Evolutionary conservation across 2,797 vertebrate species (phyloP).

Genomic region (Karalla daura): DNA sequence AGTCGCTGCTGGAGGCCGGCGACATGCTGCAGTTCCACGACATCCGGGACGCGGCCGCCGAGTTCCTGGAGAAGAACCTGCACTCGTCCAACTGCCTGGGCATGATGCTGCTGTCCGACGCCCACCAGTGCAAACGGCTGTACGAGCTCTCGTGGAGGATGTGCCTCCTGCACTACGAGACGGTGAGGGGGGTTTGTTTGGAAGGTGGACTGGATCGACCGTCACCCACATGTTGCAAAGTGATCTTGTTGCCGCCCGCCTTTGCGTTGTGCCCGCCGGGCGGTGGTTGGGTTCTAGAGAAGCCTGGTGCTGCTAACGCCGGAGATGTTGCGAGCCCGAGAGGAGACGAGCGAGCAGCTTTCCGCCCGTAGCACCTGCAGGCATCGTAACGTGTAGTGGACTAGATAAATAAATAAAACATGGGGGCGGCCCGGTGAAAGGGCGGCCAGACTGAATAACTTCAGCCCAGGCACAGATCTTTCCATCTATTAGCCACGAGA

Average conservation of each 20-base stretch:
- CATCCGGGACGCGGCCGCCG: slow-evolving; percentile 90
- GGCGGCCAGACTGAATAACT: not conserved
- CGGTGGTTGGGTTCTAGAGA: no score
- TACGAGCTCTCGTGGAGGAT: slow-evolving; percentile 94
- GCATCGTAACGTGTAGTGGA: no score
- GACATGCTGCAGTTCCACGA: slow-evolving; percentile 98
- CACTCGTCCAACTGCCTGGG: slow-evolving; percentile 93
- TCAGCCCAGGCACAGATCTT: not conserved
- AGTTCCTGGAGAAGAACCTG: slow-evolving; percentile 95
- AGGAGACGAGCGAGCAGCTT: not conserved
- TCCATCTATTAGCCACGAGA: not conserved
- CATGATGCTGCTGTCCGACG: slow-evolving; percentile 94
- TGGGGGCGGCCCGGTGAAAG: no score
- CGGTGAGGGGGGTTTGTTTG: not conserved
- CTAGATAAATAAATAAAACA: no score
- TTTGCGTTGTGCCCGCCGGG: no score
- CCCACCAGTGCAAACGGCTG: slow-evolving; percentile 93
- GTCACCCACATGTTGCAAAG: no score
- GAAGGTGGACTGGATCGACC: not conserved
- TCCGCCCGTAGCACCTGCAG: no score
- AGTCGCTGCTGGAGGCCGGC: slow-evolving; percentile 92
- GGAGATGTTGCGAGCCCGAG: not conserved
- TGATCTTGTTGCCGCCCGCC: no score
- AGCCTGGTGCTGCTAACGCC: no score
- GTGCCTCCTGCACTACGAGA: slow-evolving; percentile 94